phyloP scores from a whole-genome alignment of 2,888 invertebrate genomes.

The Unio pictorum region DNA sequence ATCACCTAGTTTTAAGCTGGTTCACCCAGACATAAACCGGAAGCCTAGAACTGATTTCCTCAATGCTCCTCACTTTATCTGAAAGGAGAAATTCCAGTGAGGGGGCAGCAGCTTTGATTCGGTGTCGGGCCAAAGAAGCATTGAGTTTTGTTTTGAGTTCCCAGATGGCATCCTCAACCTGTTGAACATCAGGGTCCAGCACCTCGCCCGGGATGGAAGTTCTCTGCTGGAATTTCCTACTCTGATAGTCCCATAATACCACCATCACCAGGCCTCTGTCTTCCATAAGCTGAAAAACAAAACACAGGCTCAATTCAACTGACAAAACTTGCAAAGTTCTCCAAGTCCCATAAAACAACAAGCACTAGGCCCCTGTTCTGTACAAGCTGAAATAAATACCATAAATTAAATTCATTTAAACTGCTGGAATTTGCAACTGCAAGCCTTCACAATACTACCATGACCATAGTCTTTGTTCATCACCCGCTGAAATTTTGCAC shows the following conservation, averaged over 20 bases:
- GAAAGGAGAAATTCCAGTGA: conserved; percentile 66
- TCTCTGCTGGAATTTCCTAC: conserved; percentile 65
- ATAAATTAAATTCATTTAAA: too few relatives aligned
- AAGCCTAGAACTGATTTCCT: conserved; percentile 53
- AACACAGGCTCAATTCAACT: conserved; percentile 19
- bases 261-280: conserved; percentile 60
- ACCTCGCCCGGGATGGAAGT: conserved; percentile 43
- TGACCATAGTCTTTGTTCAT: too few relatives aligned
- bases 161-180: conserved; percentile 64
- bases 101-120: conserved; percentile 61
- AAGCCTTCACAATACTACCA: too few relatives aligned
- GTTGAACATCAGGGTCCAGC: conserved; percentile 38
- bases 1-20: conserved; percentile 61
- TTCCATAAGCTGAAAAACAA: conserved; percentile 49
- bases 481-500: too few relatives aligned
- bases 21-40: conserved; percentile 68
- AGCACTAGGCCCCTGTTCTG: conserved; percentile 56
- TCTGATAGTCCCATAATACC: conserved; percentile 66
- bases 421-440: too few relatives aligned
- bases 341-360: conserved; percentile 67
- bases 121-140: conserved; percentile 65
- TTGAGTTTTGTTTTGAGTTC: conserved; percentile 61
- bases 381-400: conserved; percentile 43
- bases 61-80: conserved; percentile 59
- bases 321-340: conserved; percentile 64